Conservation (phyloP, 1,140 invertebrate genomes). For the Reticulitermes speratus region DNA sequence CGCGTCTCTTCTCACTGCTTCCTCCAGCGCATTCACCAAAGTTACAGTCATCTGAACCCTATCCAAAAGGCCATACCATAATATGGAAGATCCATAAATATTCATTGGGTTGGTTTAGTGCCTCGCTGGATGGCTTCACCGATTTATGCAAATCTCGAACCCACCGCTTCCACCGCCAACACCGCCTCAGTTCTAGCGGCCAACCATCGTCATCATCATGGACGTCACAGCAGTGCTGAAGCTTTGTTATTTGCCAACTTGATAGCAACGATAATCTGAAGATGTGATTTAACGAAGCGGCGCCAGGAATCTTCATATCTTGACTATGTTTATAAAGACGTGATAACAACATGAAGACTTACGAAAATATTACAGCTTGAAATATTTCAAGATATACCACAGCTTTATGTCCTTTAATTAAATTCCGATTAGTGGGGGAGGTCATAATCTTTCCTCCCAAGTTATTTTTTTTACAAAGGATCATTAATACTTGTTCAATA, state of each 20-base stretch:
- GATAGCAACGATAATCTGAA: not conserved
- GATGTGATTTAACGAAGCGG: not conserved
- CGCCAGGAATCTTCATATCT: not conserved
- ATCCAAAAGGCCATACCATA: slow-evolving; percentile 11
- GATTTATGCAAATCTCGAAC: slow-evolving; percentile 23
- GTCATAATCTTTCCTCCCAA: no score
- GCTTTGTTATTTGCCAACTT: not conserved
- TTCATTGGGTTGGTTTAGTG: slow-evolving; percentile 27
- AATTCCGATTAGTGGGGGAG: no score
- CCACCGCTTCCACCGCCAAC: not conserved
- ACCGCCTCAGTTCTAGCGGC: not conserved
- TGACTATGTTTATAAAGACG: not conserved
- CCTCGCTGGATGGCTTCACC: slow-evolving; percentile 8
- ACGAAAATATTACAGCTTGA: not conserved
- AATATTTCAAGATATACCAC: not conserved
- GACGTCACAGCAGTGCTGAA: not conserved
- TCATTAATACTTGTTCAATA: no score
- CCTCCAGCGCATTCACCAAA: not conserved
- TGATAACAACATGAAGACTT: not conserved
- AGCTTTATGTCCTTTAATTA: no score
- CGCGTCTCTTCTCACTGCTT: slow-evolving; percentile 12
- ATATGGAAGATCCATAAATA: slow-evolving; percentile 26
- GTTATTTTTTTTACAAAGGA: no score
- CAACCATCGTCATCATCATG: not conserved
- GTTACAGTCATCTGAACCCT: not conserved